Evolutionary conservation across 2,888 invertebrate genomes (phyloP).

Genomic region (Gastrophysa polygoni): DNA sequence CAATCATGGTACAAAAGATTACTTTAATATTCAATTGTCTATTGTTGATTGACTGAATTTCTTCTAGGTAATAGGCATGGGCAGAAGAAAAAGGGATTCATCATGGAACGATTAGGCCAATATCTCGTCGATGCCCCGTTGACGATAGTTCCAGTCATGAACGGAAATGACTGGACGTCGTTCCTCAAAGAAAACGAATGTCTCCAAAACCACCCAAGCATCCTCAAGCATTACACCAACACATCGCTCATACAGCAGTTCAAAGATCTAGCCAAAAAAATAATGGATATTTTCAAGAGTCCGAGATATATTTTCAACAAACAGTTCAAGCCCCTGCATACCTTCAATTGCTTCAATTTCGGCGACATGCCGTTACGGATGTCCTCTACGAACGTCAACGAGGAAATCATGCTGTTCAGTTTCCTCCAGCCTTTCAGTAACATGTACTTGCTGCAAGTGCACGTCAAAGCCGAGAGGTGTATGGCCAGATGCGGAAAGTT

Average conservation of each 20-base stretch:
- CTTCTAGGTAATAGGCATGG: conserved; percentile 31
- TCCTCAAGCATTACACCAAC: conserved; percentile 76
- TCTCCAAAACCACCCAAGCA: conserved; percentile 70
- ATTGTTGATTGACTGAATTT: no score
- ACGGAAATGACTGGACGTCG: conserved; percentile 78
- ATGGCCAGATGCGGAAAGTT: conserved; percentile 62
- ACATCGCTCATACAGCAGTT: conserved; percentile 85
- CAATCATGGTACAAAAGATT: no score
- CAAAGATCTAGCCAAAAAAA: conserved; percentile 68
- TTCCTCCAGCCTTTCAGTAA: conserved; percentile 60
- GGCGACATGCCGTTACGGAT: conserved; percentile 53
- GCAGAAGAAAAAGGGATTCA: conserved; percentile 62
- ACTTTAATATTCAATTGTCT: no score
- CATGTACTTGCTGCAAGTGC: conserved; percentile 62
- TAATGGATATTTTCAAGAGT: conserved; percentile 72
- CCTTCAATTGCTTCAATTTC: conserved; percentile 56
- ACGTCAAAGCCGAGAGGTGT: conserved; percentile 50
- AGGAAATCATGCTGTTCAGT: conserved; percentile 62
- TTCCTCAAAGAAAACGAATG: conserved; percentile 77
- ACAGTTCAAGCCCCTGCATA: conserved; percentile 65
- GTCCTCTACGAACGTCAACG: conserved; percentile 62
- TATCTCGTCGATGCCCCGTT: conserved; percentile 82
- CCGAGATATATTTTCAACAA: conserved; percentile 68
- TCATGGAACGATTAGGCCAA: conserved; percentile 89
- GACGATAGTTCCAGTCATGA: conserved; percentile 70